Percentiles rank a stretch among this genome's conserved stretches.
These are phyloP conservation scores for Ornithoptera priamus DNA, from an alignment of 2,888 invertebrate species.

Conservation along the genomic window DNA sequence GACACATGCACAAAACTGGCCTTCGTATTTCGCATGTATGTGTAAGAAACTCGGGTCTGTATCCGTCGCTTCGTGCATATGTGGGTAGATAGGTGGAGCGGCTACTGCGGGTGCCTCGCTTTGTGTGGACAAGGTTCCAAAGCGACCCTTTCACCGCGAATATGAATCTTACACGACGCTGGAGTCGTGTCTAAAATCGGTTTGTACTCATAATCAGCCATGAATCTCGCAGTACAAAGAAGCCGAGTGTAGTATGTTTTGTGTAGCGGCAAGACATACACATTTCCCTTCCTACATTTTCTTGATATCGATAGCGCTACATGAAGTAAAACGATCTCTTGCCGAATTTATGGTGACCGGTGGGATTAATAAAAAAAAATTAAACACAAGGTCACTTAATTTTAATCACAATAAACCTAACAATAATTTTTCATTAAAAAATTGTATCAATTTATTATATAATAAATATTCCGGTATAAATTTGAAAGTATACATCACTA, in stretches of 20 bases:
- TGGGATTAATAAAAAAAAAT: background rate
- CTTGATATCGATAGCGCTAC: conserved; percentile 72
- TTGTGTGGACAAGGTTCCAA: conserved; percentile 65
- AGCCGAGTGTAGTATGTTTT: conserved; percentile 58
- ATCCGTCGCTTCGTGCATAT: conserved; percentile 73
- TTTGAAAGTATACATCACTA: conserved; percentile 48
- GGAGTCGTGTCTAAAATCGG: conserved; percentile 62
- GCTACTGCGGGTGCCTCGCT: conserved; percentile 75
- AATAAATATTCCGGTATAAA: conserved; percentile 11
- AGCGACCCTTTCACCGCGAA: conserved; percentile 65
- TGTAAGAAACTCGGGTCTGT: conserved; percentile 77
- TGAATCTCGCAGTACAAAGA: conserved; percentile 65
- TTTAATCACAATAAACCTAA: background rate
- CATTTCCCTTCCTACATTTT: conserved; percentile 79
- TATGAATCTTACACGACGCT: conserved; percentile 67
- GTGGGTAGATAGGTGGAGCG: conserved; percentile 73
- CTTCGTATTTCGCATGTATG: conserved; percentile 71
- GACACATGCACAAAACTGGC: conserved; percentile 76
- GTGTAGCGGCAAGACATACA: conserved; percentile 68
- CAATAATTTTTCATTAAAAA: background rate
- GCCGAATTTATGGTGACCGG: conserved; percentile 60
- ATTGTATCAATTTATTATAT: conserved; percentile 39
- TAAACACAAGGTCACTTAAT: background rate
- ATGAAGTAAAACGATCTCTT: conserved; percentile 64
- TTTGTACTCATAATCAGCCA: conserved; percentile 40